Conservation (phyloP, 2,888 invertebrate genomes). For the Apocheima hispidaria region DNA sequence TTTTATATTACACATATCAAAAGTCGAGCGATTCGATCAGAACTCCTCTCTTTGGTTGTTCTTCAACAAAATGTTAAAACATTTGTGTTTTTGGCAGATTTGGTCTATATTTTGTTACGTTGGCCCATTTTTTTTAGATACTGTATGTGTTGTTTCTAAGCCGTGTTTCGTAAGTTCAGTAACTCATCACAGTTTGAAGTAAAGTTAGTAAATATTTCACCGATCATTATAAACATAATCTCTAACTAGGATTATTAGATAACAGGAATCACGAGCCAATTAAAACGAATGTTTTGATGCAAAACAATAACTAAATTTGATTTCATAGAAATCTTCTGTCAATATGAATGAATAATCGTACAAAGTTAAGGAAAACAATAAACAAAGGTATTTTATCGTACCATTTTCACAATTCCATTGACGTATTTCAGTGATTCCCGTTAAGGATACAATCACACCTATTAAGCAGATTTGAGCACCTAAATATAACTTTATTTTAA, state of each 20-base stretch:
- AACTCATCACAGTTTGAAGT: background rate
- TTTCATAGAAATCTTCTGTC: constrained; percentile 71
- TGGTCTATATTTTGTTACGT: too few relatives aligned
- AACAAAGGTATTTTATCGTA: background rate
- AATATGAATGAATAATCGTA: constrained; percentile 19
- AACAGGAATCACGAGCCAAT: constrained; percentile 57
- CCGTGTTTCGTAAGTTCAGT: background rate
- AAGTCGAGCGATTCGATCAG: constrained; percentile 22
- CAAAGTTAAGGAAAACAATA: constrained; percentile 8
- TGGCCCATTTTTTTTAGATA: too few relatives aligned
- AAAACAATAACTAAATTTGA: constrained; percentile 67
- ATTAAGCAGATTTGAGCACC: background rate
- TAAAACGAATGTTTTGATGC: constrained; percentile 71
- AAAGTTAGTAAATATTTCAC: background rate
- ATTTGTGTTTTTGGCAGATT: too few relatives aligned
- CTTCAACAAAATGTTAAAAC: too few relatives aligned
- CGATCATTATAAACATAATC: background rate
- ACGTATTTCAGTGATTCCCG: background rate
- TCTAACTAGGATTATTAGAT: constrained; percentile 5
- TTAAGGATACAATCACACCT: background rate
- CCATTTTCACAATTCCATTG: background rate
- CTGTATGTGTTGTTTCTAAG: background rate
- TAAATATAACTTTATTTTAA: background rate
- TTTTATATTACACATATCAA: background rate
- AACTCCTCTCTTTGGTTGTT: constrained; percentile 20